These are phyloP conservation scores for Odontothrips loti DNA, from an alignment of 2,888 invertebrate genomes.

Conservation along the genomic window DNA sequence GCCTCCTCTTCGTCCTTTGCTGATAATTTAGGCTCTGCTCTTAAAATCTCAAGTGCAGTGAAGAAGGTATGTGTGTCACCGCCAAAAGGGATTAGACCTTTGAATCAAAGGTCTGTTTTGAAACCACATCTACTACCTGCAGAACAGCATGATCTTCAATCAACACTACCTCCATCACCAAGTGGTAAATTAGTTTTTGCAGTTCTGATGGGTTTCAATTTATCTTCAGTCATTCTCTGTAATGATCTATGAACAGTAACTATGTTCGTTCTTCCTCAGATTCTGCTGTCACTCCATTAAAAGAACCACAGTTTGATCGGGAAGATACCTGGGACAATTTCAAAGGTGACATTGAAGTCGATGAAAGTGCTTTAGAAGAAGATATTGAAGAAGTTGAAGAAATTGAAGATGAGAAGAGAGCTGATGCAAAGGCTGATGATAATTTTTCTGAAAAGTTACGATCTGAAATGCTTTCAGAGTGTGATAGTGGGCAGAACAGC, in stretches of 20 bases:
- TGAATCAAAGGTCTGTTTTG: neutral
- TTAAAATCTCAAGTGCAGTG: neutral
- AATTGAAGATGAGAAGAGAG: neutral
- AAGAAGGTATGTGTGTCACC: neutral
- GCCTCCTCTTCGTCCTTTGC: neutral
- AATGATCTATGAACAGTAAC: neutral
- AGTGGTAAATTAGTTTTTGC: neutral
- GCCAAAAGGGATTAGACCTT: neutral
- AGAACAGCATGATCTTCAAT: too few relatives aligned
- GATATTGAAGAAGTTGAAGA: conserved; percentile 12
- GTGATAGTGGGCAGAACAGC: too few relatives aligned
- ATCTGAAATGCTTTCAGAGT: too few relatives aligned
- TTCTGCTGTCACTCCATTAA: too few relatives aligned
- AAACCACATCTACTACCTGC: neutral
- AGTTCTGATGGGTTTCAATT: neutral
- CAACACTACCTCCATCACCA: neutral
- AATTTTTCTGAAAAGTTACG: too few relatives aligned
- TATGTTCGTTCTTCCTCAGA: neutral
- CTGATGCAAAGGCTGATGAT: neutral
- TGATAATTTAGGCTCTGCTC: neutral
- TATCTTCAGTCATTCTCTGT: neutral
- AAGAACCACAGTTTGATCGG: neutral
- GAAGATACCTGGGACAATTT: neutral
- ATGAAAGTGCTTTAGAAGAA: neutral
- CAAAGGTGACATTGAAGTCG: neutral